Evolutionary conservation across 2,888 invertebrate genomes (phyloP).

Genomic region (Vandiemenella viatica): DNA sequence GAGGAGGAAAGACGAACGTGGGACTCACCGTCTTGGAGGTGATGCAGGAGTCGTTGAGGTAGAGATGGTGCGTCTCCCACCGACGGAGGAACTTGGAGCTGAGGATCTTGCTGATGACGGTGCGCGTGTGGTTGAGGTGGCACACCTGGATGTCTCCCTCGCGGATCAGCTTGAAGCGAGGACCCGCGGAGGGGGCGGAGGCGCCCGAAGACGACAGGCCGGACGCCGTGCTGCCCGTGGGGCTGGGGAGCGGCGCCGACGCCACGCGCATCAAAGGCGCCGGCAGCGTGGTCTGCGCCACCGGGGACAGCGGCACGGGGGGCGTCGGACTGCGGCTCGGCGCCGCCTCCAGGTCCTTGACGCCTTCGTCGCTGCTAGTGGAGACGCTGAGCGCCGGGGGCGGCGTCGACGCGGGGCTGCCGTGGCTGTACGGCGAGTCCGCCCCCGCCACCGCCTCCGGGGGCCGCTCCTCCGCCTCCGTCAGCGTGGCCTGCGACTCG

Average conservation of each 20-base stretch:
- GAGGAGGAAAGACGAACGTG: too few relatives aligned
- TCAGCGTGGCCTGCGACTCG: constrained; percentile 27
- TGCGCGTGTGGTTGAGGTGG: constrained; percentile 59
- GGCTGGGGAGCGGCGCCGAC: not conserved
- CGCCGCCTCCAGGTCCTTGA: not conserved
- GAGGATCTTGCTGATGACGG: constrained; percentile 62
- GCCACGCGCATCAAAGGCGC: constrained; percentile 2
- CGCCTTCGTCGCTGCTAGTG: not conserved
- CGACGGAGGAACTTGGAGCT: constrained; percentile 59
- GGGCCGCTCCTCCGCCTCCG: constrained; percentile 22
- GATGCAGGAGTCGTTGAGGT: constrained; percentile 49
- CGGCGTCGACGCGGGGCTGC: constrained; percentile 22
- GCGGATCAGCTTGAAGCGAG: constrained; percentile 50
- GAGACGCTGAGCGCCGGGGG: constrained; percentile 1
- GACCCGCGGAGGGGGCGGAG: constrained; percentile 24
- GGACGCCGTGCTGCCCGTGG: constrained; percentile 4
- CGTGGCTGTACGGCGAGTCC: constrained; percentile 10
- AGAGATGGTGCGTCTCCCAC: constrained; percentile 62
- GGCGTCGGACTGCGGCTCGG: not conserved
- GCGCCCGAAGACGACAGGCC: not conserved
- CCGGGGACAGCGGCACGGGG: not conserved
- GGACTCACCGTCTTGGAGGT: constrained; percentile 54
- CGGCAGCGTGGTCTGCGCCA: constrained; percentile 2
- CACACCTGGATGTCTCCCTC: constrained; percentile 61
- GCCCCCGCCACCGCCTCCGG: constrained; percentile 1